Evolutionary conservation across 2,888 invertebrate genomes (phyloP), one percentile per base, ranked within the genome.

Genomic region (Zygothrica quintamaculata): DNA sequence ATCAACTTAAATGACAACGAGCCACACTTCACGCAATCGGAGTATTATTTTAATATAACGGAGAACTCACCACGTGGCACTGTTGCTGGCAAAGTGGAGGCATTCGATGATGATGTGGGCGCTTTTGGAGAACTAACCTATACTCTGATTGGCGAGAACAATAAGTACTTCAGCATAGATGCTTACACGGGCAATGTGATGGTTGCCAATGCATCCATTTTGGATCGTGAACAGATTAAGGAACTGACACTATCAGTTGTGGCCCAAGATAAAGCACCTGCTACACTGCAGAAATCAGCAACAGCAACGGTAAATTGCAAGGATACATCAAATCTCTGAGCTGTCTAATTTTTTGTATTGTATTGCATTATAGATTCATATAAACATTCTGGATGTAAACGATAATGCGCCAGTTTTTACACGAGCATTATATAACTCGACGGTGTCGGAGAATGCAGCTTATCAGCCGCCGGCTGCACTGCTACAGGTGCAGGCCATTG

Each of bases 1-100:
- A 92, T 94, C 26, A 98, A 98, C 88, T 93, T 96, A 0, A 98
- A 98, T 80, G 98, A 98, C 84, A 96, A 97, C 87, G 94, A 95
- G 87, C 98, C 98, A 0, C 92, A 92, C 43, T 98, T 98, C 89
- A 92, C 92, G 0, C 92, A 93, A 64, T 91, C 93, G 43, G 91
- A 91, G 12, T 97, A 97, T 87, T 93, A 94, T 52, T 95, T 95
- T 0, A 93, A 93, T 0, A 93, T 97, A 0, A 92, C 93, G 0
- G 97, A 98, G 90, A 96, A 97, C 87, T 93, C 96, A 0, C 93
- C 93, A 0, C 92, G 93, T 0, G 96, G 95, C 0, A 96, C 96
- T 0, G 93, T 92, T 2, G 94, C 97, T 0, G 92, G 95, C 0
- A 93, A 93, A 34, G 95, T 97, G 0, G 93, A 93, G 60, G 97